A percentile compares a stretch with the other conserved stretches of the same genome.
Evolutionary conservation across 2,888 invertebrate genomes (phyloP).

Genomic region (Acleris cristana): DNA sequence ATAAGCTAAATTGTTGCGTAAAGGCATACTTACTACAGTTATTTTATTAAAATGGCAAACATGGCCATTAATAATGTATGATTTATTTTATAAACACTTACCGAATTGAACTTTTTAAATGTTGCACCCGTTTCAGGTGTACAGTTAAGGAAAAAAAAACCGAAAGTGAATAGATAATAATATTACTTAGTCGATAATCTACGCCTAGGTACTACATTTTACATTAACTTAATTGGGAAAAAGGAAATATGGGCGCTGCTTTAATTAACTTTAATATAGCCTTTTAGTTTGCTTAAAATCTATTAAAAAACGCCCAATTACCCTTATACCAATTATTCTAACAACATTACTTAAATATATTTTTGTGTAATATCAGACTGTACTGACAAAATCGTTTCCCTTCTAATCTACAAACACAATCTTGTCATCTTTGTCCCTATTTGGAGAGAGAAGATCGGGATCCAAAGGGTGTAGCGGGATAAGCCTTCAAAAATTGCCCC

Average conservation of each 20-base stretch:
- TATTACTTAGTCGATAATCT: not conserved
- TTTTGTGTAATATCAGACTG: not conserved
- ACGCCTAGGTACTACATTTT: too few relatives aligned
- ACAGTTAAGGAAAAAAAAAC: too few relatives aligned
- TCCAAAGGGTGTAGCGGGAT: too few relatives aligned
- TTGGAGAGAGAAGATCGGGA: slow-evolving; percentile 61
- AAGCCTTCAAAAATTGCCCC: too few relatives aligned
- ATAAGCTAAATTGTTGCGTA: slow-evolving; percentile 51
- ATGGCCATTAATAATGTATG: slow-evolving; percentile 9
- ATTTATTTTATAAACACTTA: slow-evolving; percentile 13
- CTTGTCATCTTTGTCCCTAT: slow-evolving; percentile 63
- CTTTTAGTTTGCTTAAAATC: too few relatives aligned
- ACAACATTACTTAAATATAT: too few relatives aligned
- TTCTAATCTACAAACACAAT: slow-evolving; percentile 65
- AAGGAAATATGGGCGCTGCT: too few relatives aligned
- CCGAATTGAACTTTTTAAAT: slow-evolving; percentile 9
- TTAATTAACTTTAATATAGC: too few relatives aligned
- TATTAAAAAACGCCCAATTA: too few relatives aligned
- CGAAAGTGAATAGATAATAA: not conserved
- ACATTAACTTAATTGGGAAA: too few relatives aligned
- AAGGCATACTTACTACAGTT: slow-evolving; percentile 31
- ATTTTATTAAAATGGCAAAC: slow-evolving; percentile 16
- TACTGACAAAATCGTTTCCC: slow-evolving; percentile 8
- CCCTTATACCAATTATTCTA: too few relatives aligned
- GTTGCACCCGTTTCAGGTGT: too few relatives aligned